Base-by-base conservation (phyloP, 2,113 vertebrate species). In the Phalacrocorax brasilianus region DNA sequence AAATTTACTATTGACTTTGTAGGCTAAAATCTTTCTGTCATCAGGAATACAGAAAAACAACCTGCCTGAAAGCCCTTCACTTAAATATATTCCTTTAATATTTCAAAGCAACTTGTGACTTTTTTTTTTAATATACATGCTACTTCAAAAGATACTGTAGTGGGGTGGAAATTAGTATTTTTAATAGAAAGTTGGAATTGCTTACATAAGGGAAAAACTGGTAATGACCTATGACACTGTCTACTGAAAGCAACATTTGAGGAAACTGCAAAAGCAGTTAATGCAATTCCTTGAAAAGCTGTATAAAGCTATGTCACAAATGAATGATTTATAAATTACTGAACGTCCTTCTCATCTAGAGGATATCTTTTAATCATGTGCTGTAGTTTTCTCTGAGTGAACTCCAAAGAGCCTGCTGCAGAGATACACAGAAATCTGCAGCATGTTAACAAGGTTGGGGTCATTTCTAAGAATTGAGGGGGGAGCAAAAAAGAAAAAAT, bases 31-130 rank as follows among this genome's bases (percentile, higher is more conserved):
- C 97, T 98, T 98, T 98, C 98, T 98, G 97, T 97, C 98, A 97
- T 97, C 97, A 97, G 96, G 97, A 98, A 98, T 97, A 97, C 96
- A 97, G 97, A 97, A 97, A 97, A 98, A 97, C 96, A 98, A 97
- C 97, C 97, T 98, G 97, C 97, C 97, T 97, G 96, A 98, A 98
- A 98, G 97, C 95, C 91, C 96, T 98, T 98, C 98, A 95, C 98
- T 98, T 98, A 98, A 98, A 98, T 98, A 97, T 98, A 98, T 98
- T 98, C 98, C 97, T 98, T 98, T 98, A 98, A 98, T 98, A 98
- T 98, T 98, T 98, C 98, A 98, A 98, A 98, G 98, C 96, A 97
- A 97, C 97, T 98, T 98, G 98, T 97, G 93, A 88, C 47, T 88
- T 95, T 96, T 96, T 44, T 97, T 97, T 98, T 95, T 91, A 91